phyloP scores from a whole-genome alignment of 2,113 vertebrate genomes.

The Microcebus tavaratra region DNA sequence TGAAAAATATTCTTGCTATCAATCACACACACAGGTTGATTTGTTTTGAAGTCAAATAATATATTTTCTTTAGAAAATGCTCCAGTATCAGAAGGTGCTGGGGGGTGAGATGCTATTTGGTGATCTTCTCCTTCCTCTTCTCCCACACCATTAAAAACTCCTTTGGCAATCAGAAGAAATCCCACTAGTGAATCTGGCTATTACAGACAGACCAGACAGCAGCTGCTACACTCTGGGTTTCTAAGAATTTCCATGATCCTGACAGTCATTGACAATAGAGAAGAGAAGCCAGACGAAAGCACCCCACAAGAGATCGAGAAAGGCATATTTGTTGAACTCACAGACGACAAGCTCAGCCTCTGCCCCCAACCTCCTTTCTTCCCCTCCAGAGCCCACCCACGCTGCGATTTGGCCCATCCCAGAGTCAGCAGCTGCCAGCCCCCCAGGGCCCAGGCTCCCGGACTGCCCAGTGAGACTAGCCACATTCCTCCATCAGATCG shows the following conservation, averaged over 20 bases:
- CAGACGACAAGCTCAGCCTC: neutral
- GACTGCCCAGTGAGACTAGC: neutral
- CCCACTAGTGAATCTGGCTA: neutral
- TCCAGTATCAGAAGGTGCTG: neutral
- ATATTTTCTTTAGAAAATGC: conserved; percentile 40
- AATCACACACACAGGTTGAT: neutral
- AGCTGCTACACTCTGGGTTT: neutral
- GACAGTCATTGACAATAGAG: neutral
- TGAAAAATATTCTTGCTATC: conserved; percentile 25
- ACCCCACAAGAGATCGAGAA: neutral
- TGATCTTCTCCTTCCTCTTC: neutral
- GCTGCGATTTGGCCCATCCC: neutral
- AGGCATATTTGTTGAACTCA: neutral
- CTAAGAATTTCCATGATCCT: conserved; percentile 20
- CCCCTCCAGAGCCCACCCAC: neutral
- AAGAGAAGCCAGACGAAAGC: neutral
- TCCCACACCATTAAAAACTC: neutral
- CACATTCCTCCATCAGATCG: neutral
- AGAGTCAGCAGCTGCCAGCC: neutral
- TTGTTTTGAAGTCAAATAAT: conserved; percentile 32
- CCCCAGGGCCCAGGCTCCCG: neutral
- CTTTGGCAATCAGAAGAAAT: neutral
- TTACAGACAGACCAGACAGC: neutral
- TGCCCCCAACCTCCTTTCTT: neutral
- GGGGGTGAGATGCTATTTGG: neutral